Conservation (phyloP, 1,140 invertebrate genomes). For the Orchestia grillus region DNA sequence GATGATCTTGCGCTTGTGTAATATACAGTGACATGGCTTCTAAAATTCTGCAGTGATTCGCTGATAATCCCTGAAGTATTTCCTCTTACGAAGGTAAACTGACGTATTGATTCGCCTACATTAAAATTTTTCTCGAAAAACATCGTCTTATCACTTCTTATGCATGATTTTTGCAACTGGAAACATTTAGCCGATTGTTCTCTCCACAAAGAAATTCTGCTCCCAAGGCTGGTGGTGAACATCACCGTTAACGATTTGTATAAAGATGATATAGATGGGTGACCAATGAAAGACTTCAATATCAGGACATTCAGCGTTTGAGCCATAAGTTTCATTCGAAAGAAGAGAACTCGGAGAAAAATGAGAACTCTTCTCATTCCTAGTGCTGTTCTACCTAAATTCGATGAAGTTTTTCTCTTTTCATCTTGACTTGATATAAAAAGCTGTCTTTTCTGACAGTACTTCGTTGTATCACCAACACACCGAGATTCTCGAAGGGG, state of each 20-base stretch:
- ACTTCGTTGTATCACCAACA: not conserved
- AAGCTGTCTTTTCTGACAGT: conserved; percentile 29
- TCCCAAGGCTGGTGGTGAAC: not conserved
- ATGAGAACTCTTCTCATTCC: not conserved
- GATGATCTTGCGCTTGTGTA: not conserved
- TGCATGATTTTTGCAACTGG: not conserved
- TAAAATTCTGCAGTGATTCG: not conserved
- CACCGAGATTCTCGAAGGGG: not conserved
- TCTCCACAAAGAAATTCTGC: not conserved
- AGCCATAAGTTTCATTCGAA: not conserved
- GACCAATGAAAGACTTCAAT: not conserved
- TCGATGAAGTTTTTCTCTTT: not conserved
- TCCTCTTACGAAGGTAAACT: not conserved
- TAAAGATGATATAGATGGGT: not conserved
- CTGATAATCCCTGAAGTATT: not conserved
- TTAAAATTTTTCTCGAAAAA: not conserved
- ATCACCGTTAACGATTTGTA: not conserved
- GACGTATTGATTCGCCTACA: not conserved
- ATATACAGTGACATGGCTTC: not conserved
- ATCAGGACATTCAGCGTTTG: not conserved
- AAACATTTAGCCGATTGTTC: not conserved
- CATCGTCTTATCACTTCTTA: not conserved
- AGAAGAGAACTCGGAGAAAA: not conserved
- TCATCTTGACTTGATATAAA: not conserved
- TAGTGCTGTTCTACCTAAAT: not conserved